phyloP scores from a whole-genome alignment of 2,797 vertebrate species.

The Pseudochirops cupreus region DNA sequence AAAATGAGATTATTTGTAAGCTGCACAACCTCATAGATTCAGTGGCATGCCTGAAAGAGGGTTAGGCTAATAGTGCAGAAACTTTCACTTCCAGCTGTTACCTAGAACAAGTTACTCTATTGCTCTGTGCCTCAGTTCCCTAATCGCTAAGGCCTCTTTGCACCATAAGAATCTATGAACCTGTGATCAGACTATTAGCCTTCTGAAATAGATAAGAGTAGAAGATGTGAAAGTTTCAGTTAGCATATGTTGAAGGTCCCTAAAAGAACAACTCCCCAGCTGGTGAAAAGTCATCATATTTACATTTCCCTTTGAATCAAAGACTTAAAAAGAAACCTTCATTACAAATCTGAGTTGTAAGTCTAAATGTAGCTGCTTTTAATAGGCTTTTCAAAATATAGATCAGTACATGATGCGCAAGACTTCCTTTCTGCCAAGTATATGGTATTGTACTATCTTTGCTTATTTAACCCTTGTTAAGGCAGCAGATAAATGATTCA shows the following conservation, averaged over 20 bases:
- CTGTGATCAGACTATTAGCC: background rate
- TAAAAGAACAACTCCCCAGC: constrained; percentile 31
- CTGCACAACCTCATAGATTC: background rate
- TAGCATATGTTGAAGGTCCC: constrained; percentile 6
- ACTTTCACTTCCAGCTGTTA: background rate
- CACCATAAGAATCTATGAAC: background rate
- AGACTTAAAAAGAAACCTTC: constrained; percentile 26
- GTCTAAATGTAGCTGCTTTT: background rate
- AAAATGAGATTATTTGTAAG: background rate
- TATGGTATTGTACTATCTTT: constrained; percentile 52
- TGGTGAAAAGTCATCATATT: constrained; percentile 41
- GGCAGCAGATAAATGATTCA: constrained; percentile 38
- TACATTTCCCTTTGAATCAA: constrained; percentile 49
- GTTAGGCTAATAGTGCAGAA: background rate
- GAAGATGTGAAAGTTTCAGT: background rate
- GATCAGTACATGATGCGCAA: constrained; percentile 4
- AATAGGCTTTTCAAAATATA: constrained; percentile 38
- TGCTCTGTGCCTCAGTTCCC: background rate
- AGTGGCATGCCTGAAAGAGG: background rate
- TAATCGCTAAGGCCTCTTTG: background rate
- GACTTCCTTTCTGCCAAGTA: constrained; percentile 50
- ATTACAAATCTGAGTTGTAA: constrained; percentile 24
- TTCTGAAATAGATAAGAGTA: background rate
- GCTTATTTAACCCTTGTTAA: constrained; percentile 38
- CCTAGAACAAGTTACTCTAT: background rate